These are phyloP conservation scores for Arge pagana DNA, from an alignment of 2,888 invertebrate species.

Conservation along the genomic window DNA sequence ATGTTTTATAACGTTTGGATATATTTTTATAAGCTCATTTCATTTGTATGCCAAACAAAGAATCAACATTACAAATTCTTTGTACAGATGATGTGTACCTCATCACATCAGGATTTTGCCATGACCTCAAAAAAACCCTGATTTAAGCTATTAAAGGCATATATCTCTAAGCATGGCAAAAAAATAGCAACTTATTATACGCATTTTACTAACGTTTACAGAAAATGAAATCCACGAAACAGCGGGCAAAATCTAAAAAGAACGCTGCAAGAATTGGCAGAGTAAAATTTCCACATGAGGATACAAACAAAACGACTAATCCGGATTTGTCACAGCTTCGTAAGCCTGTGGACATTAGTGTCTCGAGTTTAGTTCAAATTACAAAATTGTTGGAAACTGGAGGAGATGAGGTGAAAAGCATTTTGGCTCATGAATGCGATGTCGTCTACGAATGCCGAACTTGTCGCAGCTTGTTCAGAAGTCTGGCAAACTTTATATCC, in stretches of 20 bases:
- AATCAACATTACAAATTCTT: background rate
- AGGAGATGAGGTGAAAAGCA: constrained; percentile 70
- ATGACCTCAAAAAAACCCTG: too few species aligned
- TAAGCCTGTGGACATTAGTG: constrained; percentile 71
- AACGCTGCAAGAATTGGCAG: constrained; percentile 33
- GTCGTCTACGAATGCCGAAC: constrained; percentile 87
- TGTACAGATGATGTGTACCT: too few species aligned
- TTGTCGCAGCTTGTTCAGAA: constrained; percentile 84
- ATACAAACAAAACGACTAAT: constrained; percentile 14
- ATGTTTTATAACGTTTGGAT: too few species aligned
- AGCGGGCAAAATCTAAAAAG: constrained; percentile 39
- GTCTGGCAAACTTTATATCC: constrained; percentile 84
- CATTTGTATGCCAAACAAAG: background rate
- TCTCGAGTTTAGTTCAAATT: constrained; percentile 73
- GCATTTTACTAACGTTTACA: too few species aligned
- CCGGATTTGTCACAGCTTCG: constrained; percentile 55
- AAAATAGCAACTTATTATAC: too few species aligned
- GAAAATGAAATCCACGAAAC: constrained; percentile 37
- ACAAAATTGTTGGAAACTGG: constrained; percentile 74
- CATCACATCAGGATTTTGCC: too few species aligned
- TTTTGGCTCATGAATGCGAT: constrained; percentile 84
- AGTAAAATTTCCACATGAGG: constrained; percentile 30
- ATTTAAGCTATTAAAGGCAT: too few species aligned
- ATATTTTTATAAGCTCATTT: background rate
- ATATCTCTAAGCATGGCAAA: too few species aligned